Conservation (phyloP, 2,113 vertebrate species). For the Pelobates fuscus region DNA sequence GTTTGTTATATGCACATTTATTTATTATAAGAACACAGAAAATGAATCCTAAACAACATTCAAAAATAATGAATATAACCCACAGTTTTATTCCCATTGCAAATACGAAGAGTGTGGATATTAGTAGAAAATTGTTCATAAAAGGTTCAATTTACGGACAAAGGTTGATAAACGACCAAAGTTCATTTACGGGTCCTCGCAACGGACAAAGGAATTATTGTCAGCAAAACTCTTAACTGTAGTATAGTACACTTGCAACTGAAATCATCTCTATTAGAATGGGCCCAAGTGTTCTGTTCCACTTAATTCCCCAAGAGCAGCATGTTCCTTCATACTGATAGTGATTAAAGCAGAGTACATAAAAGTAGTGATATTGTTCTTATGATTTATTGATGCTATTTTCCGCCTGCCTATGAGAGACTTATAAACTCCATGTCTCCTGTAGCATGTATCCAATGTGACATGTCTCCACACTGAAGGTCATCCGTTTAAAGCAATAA, state of each 20-base stretch:
- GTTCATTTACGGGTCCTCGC: constrained; percentile 42
- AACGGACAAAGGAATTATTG: constrained; percentile 39
- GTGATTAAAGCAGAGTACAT: constrained; percentile 45
- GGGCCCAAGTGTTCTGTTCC: constrained; percentile 35
- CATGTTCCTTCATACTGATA: constrained; percentile 38
- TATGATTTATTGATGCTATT: constrained; percentile 47
- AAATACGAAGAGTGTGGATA: not conserved
- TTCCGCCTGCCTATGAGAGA: constrained; percentile 31
- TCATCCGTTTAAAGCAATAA: constrained; percentile 34
- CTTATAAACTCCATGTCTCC: constrained; percentile 41
- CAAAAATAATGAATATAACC: not conserved
- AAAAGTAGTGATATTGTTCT: constrained; percentile 43
- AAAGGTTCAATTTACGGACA: constrained; percentile 29
- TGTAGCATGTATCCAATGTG: constrained; percentile 26
- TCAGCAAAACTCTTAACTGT: constrained; percentile 6
- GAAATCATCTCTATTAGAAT: constrained; percentile 39
- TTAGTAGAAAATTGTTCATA: constrained; percentile 14
- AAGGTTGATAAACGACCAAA: constrained; percentile 36
- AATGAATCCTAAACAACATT: not conserved
- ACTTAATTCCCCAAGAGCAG: constrained; percentile 36
- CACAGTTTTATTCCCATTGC: not conserved
- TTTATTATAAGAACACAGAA: constrained; percentile 2
- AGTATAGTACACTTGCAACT: constrained; percentile 13
- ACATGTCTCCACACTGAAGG: constrained; percentile 33
- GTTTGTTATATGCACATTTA: not conserved